Evolutionary conservation across 2,797 vertebrate genomes (phyloP).

Genomic region (Nothura maculosa): DNA sequence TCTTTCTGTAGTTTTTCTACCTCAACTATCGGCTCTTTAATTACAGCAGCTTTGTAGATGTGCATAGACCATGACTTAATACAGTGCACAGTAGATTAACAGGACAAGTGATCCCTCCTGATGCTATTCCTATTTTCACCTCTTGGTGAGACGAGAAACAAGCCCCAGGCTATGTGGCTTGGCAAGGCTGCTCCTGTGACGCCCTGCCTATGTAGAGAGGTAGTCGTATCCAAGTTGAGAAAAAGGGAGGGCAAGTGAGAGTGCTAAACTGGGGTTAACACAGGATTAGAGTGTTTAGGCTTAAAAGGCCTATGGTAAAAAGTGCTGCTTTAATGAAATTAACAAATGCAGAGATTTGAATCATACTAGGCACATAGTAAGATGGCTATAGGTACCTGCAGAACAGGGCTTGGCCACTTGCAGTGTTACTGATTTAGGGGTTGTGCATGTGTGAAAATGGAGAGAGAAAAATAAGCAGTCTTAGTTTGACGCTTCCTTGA

Average conservation of each 20-base stretch:
- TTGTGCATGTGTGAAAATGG: background rate
- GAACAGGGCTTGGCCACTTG: background rate
- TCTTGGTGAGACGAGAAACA: background rate
- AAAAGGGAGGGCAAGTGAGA: too few relatives aligned
- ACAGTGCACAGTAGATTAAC: accelerated
- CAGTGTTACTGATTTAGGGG: background rate
- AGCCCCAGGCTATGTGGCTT: accelerated
- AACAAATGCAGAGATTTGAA: accelerated
- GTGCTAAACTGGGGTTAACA: background rate
- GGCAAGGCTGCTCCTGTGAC: accelerated
- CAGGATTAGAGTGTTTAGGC: too few relatives aligned
- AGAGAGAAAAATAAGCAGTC: background rate
- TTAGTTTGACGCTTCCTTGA: background rate
- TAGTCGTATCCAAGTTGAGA: background rate
- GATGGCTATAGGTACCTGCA: background rate
- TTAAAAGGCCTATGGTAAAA: accelerated
- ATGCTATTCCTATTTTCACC: accelerated
- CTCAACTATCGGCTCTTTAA: background rate
- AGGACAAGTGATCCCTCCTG: accelerated
- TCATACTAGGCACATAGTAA: background rate
- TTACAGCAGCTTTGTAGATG: background rate
- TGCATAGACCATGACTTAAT: accelerated
- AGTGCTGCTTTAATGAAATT: accelerated
- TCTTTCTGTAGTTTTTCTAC: background rate
- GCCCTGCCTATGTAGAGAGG: accelerated